phyloP scores from a whole-genome alignment of 2,113 vertebrate genomes.

The Hemicordylus capensis region DNA sequence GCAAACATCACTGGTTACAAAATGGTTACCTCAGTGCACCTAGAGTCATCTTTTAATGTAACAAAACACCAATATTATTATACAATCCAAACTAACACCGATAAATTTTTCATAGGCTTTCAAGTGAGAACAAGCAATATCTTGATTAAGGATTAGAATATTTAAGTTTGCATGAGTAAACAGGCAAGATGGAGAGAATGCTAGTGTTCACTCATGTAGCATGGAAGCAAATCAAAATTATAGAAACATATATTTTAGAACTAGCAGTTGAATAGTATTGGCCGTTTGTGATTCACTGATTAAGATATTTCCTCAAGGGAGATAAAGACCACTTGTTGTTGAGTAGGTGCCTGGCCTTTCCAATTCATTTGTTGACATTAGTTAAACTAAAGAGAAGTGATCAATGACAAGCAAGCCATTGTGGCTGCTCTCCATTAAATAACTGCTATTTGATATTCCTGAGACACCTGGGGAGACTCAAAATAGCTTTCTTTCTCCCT shows the following conservation, averaged over 20 bases:
- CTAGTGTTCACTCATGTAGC: neutral
- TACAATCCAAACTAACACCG: no score
- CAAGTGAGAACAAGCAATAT: no score
- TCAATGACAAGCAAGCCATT: constrained; percentile 22
- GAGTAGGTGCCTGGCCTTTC: neutral
- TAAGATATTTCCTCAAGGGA: neutral
- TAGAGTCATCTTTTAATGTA: no score
- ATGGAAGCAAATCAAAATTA: neutral
- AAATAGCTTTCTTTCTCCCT: constrained; percentile 1
- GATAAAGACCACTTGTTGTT: neutral
- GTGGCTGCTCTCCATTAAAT: constrained; percentile 30
- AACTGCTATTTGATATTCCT: constrained; percentile 34
- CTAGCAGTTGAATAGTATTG: neutral
- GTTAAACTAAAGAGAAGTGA: constrained; percentile 28
- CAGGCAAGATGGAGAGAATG: neutral
- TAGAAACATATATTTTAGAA: no score
- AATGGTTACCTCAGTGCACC: no score
- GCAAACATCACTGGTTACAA: no score
- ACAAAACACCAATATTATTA: no score
- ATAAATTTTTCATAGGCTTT: no score
- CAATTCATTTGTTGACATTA: neutral
- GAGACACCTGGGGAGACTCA: constrained; percentile 6
- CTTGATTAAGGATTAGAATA: neutral
- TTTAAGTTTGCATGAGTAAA: neutral
- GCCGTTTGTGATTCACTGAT: accelerated